Conservation (phyloP, 2,797 vertebrate species). For the Chrosomus eos region DNA sequence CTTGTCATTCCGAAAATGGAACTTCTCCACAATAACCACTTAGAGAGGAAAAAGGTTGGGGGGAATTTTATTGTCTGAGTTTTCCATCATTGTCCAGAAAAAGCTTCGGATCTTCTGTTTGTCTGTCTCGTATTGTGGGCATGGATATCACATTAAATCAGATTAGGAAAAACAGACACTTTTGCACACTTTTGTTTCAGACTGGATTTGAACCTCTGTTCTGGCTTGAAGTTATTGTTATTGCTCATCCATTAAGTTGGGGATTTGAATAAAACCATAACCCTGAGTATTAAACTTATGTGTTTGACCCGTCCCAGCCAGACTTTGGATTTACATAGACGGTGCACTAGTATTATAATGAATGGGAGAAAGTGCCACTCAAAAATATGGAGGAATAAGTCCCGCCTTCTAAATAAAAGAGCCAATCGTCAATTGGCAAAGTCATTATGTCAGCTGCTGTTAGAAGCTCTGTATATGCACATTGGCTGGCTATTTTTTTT, state of each 20-base stretch:
- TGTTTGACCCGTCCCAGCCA: background rate
- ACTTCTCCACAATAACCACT: background rate
- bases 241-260: background rate
- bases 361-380: background rate
- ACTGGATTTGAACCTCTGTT: background rate
- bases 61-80: constrained; percentile 13
- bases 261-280: background rate
- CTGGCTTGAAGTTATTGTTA: background rate
- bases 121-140: constrained; percentile 8
- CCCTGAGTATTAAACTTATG: background rate
- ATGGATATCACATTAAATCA: constrained; percentile 57
- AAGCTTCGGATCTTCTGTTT: constrained; percentile 28
- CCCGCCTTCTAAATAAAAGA: background rate
- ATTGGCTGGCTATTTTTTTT: too few relatives aligned
- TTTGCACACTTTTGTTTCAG: background rate
- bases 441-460: background rate
- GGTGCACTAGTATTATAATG: background rate
- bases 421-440: background rate
- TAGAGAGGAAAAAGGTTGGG: background rate
- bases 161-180: constrained; percentile 47
- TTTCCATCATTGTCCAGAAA: constrained; percentile 16
- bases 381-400: background rate
- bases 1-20: background rate
- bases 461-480: background rate
- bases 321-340: background rate